Conservation (phyloP, 2,113 vertebrate genomes). For the Perca schrenkii region DNA sequence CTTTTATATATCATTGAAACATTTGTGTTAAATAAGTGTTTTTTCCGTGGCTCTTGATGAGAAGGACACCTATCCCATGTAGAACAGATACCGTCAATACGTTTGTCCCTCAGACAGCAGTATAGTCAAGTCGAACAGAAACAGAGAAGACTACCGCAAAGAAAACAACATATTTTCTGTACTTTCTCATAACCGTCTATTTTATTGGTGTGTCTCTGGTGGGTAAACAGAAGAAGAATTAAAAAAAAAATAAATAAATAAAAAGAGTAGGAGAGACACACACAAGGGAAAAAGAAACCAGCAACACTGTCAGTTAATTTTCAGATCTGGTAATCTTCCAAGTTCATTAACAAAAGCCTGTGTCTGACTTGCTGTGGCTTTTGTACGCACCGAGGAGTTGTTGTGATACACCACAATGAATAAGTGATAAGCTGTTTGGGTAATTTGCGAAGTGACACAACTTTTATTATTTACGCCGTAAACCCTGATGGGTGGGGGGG, state of each 20-base stretch:
- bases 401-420: constrained; percentile 78
- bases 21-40: neutral
- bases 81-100: neutral
- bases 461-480: constrained; percentile 81
- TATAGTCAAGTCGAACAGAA: constrained; percentile 37
- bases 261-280: neutral
- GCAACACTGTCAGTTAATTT: constrained; percentile 76
- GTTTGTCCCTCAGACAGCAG: constrained; percentile 29
- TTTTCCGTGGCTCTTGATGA: constrained; percentile 12
- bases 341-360: constrained; percentile 79
- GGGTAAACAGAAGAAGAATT: constrained; percentile 10
- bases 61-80: constrained; percentile 25
- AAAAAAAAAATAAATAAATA: neutral
- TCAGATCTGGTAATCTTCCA: constrained; percentile 81
- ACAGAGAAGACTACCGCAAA: constrained; percentile 49
- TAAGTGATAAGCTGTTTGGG: constrained; percentile 82
- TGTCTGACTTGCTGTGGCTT: constrained; percentile 71
- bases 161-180: constrained; percentile 34
- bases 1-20: neutral
- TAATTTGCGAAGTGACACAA: constrained; percentile 82
- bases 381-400: constrained; percentile 65
- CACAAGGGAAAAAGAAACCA: constrained; percentile 30
- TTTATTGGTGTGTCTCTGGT: neutral
- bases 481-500: constrained; percentile 65
- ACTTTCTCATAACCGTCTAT: constrained; percentile 12